phyloP scores from a whole-genome alignment of 53 echinoderm and acorn worm species.

The Apostichopus leukothele region DNA sequence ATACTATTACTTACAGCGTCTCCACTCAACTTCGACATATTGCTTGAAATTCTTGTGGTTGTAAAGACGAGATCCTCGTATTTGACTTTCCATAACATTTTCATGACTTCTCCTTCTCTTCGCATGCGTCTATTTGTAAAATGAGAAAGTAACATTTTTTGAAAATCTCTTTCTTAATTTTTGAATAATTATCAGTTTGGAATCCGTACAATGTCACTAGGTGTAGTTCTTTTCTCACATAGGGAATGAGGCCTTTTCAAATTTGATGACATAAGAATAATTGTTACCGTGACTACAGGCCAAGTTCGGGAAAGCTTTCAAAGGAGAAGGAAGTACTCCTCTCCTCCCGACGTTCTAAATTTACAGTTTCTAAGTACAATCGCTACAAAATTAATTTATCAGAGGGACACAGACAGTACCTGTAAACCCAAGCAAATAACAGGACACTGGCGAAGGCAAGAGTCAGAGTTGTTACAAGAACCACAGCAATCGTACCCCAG shows the following conservation, averaged over 20 bases:
- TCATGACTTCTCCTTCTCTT: constrained; percentile 47
- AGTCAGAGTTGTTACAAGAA: constrained; percentile 9
- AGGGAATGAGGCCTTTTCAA: too few relatives aligned
- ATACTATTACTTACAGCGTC: constrained; percentile 10
- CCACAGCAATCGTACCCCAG: constrained; percentile 20
- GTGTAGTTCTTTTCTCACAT: too few relatives aligned
- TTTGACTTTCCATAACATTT: constrained; percentile 69
- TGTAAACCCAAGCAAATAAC: constrained; percentile 35
- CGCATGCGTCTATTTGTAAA: not conserved
- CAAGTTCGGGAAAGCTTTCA: too few relatives aligned
- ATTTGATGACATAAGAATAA: too few relatives aligned
- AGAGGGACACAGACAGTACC: not conserved
- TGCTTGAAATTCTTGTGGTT: constrained; percentile 57
- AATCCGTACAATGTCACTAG: too few relatives aligned
- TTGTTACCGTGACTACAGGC: too few relatives aligned
- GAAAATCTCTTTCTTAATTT: not conserved
- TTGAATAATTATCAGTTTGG: not conserved
- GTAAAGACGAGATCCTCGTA: constrained; percentile 72
- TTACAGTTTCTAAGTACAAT: too few relatives aligned
- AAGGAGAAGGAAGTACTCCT: too few relatives aligned
- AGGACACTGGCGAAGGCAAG: constrained; percentile 23
- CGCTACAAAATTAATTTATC: too few relatives aligned
- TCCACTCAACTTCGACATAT: constrained; percentile 48
- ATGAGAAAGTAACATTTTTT: not conserved
- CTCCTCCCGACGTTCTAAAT: too few relatives aligned